Base-by-base conservation (phyloP, 1,140 invertebrate genomes). In the Trichonephila clavipes region DNA sequence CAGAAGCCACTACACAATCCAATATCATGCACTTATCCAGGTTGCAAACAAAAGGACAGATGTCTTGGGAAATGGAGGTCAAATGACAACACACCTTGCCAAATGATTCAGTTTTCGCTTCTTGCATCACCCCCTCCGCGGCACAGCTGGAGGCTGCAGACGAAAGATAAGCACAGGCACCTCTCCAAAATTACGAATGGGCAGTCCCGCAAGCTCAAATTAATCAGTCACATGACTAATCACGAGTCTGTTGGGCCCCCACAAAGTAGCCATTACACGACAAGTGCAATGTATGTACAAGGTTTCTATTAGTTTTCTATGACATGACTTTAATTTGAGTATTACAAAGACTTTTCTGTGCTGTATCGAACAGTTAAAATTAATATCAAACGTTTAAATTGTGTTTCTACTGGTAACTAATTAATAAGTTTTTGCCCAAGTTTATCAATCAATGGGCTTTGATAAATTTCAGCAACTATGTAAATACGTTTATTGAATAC, bases 61-160 rank as follows among this genome's bases (percentile, higher is more conserved):
- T 77, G 72, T 77, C 72, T 77, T 34, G 16, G 34, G 72, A 40
- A 77, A 18, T 24, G 72, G 72, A 77, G 72, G 72, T 77, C 34
- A 77, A 77, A 77, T 34, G 72, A 77, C 72, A 77, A 6, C 24
- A 28, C 16, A 77, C 72, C 72, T 69, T 77, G 72, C 28, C 66
- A 77, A 77, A 77, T 16, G 24, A 6, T 18, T 28, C 28, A 14
- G 64, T 34, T 28, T 72, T 14, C 69, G 18, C 72, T 77, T 34
- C 28, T 28, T 34, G 24, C 12, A 34, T 34, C 72, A 18, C 62
- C 62, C 62, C 24, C 28, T 40, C 34, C 28, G 28, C 2, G 24
- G 12, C 28, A 28, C 72, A 77, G 72, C 72, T 77, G 72, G 34
- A 18, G 16, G 72, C 72, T 77, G 72, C 72, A 40, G 16, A 40